Conservation (phyloP, 2,797 vertebrate genomes). For the Oceanodroma leucorhoa region DNA sequence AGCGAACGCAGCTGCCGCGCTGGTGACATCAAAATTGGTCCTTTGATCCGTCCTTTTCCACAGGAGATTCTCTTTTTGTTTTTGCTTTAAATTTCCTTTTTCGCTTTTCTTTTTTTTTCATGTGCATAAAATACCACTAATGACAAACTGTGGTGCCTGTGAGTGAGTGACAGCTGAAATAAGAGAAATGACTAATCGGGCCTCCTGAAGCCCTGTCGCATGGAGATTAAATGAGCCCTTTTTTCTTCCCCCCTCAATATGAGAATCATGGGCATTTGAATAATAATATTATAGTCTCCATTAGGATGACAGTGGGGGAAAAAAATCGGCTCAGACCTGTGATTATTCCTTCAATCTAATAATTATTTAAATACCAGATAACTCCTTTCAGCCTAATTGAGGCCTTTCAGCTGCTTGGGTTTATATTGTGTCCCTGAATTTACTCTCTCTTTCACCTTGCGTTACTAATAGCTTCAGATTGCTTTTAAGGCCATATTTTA, state of each 20-base stretch:
- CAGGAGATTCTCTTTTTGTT: conserved; percentile 33
- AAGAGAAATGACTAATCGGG: conserved; percentile 76
- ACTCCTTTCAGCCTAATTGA: conserved; percentile 82
- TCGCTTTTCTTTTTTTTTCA: background rate
- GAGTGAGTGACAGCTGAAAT: conserved; percentile 80
- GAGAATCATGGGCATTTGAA: conserved; percentile 80
- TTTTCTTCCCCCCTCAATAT: conserved; percentile 66
- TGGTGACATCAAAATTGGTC: conserved; percentile 74
- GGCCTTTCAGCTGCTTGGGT: conserved; percentile 75
- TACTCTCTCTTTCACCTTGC: conserved; percentile 67
- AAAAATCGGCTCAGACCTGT: conserved; percentile 79
- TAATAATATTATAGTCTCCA: conserved; percentile 82
- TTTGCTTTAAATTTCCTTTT: conserved; percentile 17
- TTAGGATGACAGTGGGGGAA: conserved; percentile 79
- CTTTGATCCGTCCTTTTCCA: conserved; percentile 66
- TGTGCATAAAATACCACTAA: conserved; percentile 73
- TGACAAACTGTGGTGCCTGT: conserved; percentile 72
- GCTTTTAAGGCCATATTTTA: conserved; percentile 45
- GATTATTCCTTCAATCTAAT: conserved; percentile 84
- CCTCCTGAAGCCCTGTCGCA: conserved; percentile 74
- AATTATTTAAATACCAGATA: conserved; percentile 87
- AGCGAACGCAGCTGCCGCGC: conserved; percentile 60
- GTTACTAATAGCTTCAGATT: conserved; percentile 65
- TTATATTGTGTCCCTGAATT: conserved; percentile 54
- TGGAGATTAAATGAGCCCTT: conserved; percentile 76